Percentiles rank a stretch among this genome's conserved stretches.
Evolutionary conservation across 1,140 invertebrate species (phyloP).

Genomic region (Radopholus similis): DNA sequence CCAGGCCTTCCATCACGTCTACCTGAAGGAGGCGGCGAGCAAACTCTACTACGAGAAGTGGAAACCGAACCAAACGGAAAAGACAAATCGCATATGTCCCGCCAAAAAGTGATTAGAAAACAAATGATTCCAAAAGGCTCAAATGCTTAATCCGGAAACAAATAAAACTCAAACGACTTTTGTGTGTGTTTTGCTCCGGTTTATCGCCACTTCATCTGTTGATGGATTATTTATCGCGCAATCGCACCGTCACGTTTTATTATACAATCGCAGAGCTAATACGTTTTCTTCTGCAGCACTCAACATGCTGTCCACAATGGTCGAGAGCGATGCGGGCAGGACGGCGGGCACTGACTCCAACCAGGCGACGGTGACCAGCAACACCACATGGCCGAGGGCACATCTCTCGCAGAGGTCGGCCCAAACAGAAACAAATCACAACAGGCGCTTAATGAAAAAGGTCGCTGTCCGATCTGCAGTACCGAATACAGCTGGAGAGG

Average conservation of each 20-base stretch:
- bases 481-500: constrained; percentile 7
- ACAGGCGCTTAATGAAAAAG: neutral
- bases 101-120: no score
- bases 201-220: neutral
- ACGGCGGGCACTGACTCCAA: neutral
- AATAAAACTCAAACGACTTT: neutral
- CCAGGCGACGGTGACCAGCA: neutral
- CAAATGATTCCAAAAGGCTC: neutral
- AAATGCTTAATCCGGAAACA: neutral
- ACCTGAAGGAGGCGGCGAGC: neutral
- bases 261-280: no score
- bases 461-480: constrained; percentile 9
- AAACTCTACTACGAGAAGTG: neutral
- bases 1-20: constrained; percentile 6
- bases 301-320: neutral
- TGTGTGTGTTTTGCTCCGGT: no score
- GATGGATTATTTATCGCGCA: neutral
- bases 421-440: neutral
- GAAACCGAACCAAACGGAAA: no score
- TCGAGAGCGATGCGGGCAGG: neutral
- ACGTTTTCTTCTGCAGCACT: neutral
- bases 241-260: no score
- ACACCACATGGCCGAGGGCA: constrained; percentile 11
- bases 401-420: constrained; percentile 3
- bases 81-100: no score